Evolutionary conservation across 2,797 vertebrate species (phyloP).

Genomic region (Natrix natrix): DNA sequence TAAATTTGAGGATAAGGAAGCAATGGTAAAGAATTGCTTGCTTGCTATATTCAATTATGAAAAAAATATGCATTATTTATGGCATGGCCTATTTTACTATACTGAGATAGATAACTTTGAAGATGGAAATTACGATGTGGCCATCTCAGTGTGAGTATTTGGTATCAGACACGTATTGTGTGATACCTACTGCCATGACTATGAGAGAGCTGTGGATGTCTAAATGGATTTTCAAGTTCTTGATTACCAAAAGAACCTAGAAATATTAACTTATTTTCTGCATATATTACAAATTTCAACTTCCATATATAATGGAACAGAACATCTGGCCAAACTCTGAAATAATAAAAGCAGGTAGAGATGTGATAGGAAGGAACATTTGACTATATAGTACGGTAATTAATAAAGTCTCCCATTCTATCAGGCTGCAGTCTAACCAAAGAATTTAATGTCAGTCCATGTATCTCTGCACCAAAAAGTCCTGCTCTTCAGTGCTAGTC

Average conservation of each 20-base stretch:
- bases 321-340: not conserved
- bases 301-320: not conserved
- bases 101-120: not conserved
- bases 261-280: not conserved
- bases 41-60: not conserved
- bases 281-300: not conserved
- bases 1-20: not conserved
- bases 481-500: not conserved
- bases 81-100: not conserved
- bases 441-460: not conserved
- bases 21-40: not conserved
- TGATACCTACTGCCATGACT: not conserved
- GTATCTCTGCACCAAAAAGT: not conserved
- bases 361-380: not conserved
- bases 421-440: not conserved
- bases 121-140: not conserved
- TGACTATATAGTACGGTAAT: not conserved
- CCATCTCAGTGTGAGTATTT: not conserved
- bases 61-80: not conserved
- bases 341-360: not conserved
- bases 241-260: not conserved
- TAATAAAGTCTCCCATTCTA: not conserved
- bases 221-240: not conserved
- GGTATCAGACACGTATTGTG: not conserved
- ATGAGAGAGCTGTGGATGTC: not conserved